Evolutionary conservation across 2,113 vertebrate genomes (phyloP).

Genomic region (Megaleporinus macrocephalus): DNA sequence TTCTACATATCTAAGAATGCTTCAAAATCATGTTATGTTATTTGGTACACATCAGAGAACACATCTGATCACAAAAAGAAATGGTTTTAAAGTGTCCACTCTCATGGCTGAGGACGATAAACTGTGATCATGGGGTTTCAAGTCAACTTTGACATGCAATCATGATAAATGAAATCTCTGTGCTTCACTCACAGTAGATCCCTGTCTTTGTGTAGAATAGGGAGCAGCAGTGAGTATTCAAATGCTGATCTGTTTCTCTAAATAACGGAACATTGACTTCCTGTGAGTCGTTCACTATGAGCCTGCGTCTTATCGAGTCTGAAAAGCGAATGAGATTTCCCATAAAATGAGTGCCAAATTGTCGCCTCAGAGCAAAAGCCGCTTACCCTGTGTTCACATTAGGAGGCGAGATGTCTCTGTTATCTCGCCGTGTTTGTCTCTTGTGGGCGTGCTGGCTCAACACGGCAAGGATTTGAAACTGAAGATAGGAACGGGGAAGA

Average conservation of each 20-base stretch:
- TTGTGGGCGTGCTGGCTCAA: slow-evolving; percentile 21
- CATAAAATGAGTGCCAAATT: slow-evolving; percentile 33
- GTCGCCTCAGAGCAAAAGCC: slow-evolving; percentile 24
- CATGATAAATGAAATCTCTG: background rate
- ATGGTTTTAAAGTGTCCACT: too few species aligned
- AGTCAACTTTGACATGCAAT: background rate
- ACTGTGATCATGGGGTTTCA: too few species aligned
- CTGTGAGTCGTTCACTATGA: slow-evolving; percentile 15
- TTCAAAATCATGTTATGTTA: too few species aligned
- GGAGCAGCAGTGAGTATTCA: slow-evolving; percentile 12
- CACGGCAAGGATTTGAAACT: slow-evolving; percentile 31
- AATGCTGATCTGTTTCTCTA: slow-evolving; percentile 20
- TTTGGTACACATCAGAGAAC: too few species aligned
- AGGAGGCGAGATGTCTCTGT: slow-evolving; percentile 30
- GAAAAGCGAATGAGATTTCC: slow-evolving; percentile 12
- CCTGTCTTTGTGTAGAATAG: background rate
- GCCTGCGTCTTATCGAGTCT: slow-evolving; percentile 10
- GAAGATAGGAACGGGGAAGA: slow-evolving; percentile 19
- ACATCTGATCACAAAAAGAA: too few species aligned
- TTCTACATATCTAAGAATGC: too few species aligned
- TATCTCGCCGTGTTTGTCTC: slow-evolving; percentile 31
- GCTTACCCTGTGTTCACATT: slow-evolving; percentile 19
- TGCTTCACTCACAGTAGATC: background rate
- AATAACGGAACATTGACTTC: slow-evolving; percentile 15
- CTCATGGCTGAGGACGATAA: too few species aligned